Percentiles rank a stretch among this genome's conserved stretches.
Conservation (phyloP, 1,140 invertebrate genomes). For the Macrotrachela quadricornifera region DNA sequence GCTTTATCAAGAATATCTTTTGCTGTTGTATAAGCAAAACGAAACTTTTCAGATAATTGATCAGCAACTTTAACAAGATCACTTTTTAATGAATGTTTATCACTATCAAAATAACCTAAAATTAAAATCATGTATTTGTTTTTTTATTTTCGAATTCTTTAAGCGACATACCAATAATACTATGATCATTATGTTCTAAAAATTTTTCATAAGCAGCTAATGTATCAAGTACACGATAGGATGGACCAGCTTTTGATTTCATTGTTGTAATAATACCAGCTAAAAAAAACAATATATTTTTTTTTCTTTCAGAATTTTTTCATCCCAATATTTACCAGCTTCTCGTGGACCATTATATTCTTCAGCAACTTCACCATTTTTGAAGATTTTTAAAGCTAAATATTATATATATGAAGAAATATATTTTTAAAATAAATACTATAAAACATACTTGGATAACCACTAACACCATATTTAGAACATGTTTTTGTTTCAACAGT, state of each 20-base stretch:
- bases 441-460: conserved; percentile 51
- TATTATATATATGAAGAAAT: too few relatives aligned
- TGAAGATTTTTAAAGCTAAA: conserved; percentile 63
- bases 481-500: conserved; percentile 56
- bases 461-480: conserved; percentile 64
- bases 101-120: background rate
- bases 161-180: conserved; percentile 44
- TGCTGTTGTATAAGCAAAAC: conserved; percentile 55
- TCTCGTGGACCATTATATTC: conserved; percentile 92
- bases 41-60: conserved; percentile 61
- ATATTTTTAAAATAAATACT: too few relatives aligned
- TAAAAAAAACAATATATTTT: too few relatives aligned
- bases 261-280: conserved; percentile 82
- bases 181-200: conserved; percentile 48
- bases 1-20: too few relatives aligned
- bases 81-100: too few relatives aligned
- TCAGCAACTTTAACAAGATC: conserved; percentile 41
- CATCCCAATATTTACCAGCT: conserved; percentile 27
- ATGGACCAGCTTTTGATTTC: conserved; percentile 81
- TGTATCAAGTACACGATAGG: conserved; percentile 56
- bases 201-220: conserved; percentile 48
- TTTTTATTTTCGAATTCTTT: background rate
- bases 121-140: too few relatives aligned
- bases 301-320: too few relatives aligned
- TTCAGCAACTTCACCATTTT: conserved; percentile 55